phyloP scores from a whole-genome alignment of 2,888 invertebrate species.

The Gisinianus flammeolus region DNA sequence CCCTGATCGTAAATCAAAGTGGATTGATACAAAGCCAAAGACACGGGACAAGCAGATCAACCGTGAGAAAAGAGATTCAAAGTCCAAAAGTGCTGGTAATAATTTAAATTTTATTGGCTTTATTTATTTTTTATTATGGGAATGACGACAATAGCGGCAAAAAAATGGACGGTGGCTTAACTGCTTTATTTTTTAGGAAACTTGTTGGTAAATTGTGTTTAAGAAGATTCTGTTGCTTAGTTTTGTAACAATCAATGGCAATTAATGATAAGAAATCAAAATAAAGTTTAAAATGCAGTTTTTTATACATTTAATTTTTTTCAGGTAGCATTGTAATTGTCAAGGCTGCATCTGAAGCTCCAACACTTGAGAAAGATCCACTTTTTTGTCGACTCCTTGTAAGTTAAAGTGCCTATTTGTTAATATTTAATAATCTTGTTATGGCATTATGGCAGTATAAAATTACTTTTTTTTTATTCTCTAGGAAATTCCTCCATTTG shows the following conservation, averaged over 20 bases:
- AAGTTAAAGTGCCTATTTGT: constrained; percentile 27
- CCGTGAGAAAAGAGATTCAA: constrained; percentile 58
- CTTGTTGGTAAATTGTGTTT: too few relatives aligned
- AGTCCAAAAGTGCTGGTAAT: constrained; percentile 66
- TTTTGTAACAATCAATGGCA: too few relatives aligned
- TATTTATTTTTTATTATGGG: too few relatives aligned
- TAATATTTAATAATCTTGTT: background rate
- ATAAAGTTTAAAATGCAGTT: too few relatives aligned
- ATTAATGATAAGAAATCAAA: too few relatives aligned
- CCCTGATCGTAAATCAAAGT: constrained; percentile 63
- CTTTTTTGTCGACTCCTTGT: constrained; percentile 75
- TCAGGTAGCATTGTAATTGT: constrained; percentile 81
- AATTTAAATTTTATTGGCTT: too few relatives aligned
- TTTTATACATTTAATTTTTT: too few relatives aligned
- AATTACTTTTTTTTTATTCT: constrained; percentile 43
- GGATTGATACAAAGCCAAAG: constrained; percentile 59
- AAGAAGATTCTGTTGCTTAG: too few relatives aligned
- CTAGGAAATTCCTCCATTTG: constrained; percentile 85
- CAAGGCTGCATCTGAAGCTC: constrained; percentile 71
- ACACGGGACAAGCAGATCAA: constrained; percentile 59
- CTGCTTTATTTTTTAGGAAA: too few relatives aligned
- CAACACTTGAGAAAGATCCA: constrained; percentile 74
- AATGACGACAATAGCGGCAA: too few relatives aligned
- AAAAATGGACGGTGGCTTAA: too few relatives aligned
- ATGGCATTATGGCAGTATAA: background rate